Percentiles rank a stretch among this genome's conserved stretches.
Evolutionary conservation across 2,888 invertebrate genomes (phyloP).

Genomic region (Netelia melanura): DNA sequence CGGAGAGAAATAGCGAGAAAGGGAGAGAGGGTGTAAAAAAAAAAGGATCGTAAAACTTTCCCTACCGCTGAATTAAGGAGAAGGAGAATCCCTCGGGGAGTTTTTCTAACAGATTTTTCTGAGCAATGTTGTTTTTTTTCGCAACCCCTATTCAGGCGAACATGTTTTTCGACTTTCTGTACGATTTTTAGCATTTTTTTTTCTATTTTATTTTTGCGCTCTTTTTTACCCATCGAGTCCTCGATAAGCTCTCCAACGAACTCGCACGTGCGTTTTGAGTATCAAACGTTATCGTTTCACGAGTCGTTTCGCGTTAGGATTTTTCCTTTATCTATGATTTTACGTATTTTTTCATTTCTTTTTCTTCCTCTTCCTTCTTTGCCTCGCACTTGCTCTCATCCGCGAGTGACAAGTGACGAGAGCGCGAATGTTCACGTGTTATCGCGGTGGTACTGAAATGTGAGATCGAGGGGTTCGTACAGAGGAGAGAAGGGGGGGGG

Average conservation of each 20-base stretch:
- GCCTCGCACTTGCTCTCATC: constrained; percentile 21
- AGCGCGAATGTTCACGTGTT: constrained; percentile 36
- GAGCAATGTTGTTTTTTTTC: neutral
- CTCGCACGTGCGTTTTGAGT: constrained; percentile 1
- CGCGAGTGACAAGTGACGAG: constrained; percentile 53
- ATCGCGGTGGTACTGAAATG: constrained; percentile 45
- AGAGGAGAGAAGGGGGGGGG: neutral
- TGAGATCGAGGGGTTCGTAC: neutral
- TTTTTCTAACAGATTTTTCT: constrained; percentile 19
- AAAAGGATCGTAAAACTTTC: constrained; percentile 39
- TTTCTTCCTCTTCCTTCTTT: constrained; percentile 17
- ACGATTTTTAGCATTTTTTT: neutral
- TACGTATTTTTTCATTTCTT: neutral
- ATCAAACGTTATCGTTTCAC: neutral
- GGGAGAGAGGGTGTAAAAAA: neutral
- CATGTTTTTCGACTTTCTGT: neutral
- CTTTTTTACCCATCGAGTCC: neutral
- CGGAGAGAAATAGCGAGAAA: too few species aligned
- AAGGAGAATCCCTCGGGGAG: neutral
- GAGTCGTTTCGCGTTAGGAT: neutral
- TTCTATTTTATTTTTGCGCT: neutral
- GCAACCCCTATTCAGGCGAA: neutral
- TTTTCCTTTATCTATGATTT: neutral
- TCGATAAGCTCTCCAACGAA: neutral
- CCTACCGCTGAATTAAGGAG: constrained; percentile 8